A percentile compares a stretch with the other conserved stretches of the same genome.
phyloP scores from a whole-genome alignment of 1,140 invertebrate species.

The Nasonia longicornis region DNA sequence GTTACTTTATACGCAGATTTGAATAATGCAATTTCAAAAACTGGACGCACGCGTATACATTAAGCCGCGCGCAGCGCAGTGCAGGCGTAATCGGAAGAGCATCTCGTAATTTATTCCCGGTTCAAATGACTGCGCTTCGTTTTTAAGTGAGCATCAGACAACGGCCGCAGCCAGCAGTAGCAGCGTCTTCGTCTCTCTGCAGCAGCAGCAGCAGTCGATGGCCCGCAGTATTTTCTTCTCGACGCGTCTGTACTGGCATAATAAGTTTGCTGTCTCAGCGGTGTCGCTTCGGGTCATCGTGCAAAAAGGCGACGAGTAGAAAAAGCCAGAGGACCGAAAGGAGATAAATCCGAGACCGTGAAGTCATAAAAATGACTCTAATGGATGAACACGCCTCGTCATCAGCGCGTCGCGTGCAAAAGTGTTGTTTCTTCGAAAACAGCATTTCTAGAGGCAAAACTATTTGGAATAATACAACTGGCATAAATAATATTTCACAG shows the following conservation, averaged over 20 bases:
- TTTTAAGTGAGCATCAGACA: neutral
- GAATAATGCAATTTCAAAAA: too few species aligned
- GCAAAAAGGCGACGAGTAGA: neutral
- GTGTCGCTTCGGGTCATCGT: neutral
- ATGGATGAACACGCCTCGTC: neutral
- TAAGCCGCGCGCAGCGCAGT: neutral
- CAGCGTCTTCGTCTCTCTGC: neutral
- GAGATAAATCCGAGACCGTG: slow-evolving; percentile 2
- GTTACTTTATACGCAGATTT: too few species aligned
- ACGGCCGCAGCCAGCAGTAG: neutral
- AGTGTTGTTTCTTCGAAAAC: neutral
- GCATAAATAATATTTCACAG: too few species aligned
- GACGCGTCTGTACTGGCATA: slow-evolving; percentile 1
- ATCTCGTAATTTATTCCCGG: neutral
- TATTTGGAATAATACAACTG: too few species aligned
- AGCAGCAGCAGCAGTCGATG: neutral
- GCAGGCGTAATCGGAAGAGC: neutral
- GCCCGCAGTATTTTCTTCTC: neutral
- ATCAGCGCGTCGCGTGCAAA: neutral
- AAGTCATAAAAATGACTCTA: neutral
- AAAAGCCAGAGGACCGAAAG: neutral
- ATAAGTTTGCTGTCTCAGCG: neutral
- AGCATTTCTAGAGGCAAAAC: too few species aligned
- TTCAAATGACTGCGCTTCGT: neutral
- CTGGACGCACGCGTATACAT: neutral